Evolutionary conservation across 2,888 invertebrate species (phyloP).

Genomic region (Conus canariensis): DNA sequence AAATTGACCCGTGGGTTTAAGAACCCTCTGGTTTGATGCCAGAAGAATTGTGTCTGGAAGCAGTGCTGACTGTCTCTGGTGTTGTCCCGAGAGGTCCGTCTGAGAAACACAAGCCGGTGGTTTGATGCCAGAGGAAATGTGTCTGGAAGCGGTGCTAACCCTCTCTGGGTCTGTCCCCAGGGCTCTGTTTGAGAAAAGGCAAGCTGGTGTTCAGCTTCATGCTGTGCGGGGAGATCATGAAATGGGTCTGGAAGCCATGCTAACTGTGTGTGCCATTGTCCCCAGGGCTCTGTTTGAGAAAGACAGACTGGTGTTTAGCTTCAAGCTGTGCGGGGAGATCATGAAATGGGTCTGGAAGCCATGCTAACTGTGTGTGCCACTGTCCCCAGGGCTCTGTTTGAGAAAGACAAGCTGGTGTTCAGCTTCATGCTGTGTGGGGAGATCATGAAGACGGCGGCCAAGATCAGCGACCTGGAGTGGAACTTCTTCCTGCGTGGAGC

Average conservation of each 20-base stretch:
- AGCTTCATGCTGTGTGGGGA: constrained; percentile 87
- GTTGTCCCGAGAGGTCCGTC: constrained; percentile 73
- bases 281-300: constrained; percentile 74
- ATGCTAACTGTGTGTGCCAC: too few species aligned
- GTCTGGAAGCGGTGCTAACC: constrained; percentile 74
- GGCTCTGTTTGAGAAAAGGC: constrained; percentile 78
- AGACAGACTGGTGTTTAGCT: constrained; percentile 79
- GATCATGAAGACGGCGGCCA: constrained; percentile 84
- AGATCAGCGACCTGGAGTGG: constrained; percentile 85
- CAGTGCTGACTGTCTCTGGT: too few species aligned
- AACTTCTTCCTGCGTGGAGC: constrained; percentile 89
- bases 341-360: constrained; percentile 80
- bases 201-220: constrained; percentile 82
- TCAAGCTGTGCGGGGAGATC: constrained; percentile 89
- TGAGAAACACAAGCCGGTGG: constrained; percentile 76
- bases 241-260: constrained; percentile 60
- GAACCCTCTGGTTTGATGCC: too few species aligned
- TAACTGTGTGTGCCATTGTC: background rate
- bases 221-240: constrained; percentile 87
- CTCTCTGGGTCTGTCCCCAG: background rate
- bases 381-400: constrained; percentile 77
- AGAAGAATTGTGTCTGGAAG: too few species aligned
- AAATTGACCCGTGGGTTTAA: too few species aligned
- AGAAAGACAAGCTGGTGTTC: constrained; percentile 79
- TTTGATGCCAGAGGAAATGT: constrained; percentile 82